These are phyloP conservation scores for Potamilus streckersoni DNA, from an alignment of 1,140 invertebrate species.

Conservation along the genomic window DNA sequence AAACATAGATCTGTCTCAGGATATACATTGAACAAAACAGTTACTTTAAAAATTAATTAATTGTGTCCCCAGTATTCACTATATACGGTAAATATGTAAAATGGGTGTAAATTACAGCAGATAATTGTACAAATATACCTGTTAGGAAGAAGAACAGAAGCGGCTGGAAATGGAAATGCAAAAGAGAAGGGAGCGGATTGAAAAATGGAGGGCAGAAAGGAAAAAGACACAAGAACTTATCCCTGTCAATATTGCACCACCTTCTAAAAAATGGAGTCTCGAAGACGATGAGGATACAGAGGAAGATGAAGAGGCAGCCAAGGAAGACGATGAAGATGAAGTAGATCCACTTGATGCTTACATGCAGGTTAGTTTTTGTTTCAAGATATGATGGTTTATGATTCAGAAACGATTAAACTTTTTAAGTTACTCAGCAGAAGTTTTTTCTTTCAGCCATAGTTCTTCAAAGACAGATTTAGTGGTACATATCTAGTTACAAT, in stretches of 20 bases:
- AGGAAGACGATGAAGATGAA: conserved; percentile 74
- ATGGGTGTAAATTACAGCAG: not conserved
- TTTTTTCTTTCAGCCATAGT: no score
- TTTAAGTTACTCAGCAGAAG: no score
- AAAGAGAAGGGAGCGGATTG: conserved; percentile 92
- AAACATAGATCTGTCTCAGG: no score
- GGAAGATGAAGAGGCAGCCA: conserved; percentile 47
- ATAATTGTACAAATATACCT: conserved; percentile 5
- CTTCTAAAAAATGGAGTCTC: conserved; percentile 85
- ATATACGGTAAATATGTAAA: no score
- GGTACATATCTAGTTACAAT: no score
- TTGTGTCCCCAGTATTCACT: no score
- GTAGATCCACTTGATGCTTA: conserved; percentile 97
- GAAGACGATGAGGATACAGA: conserved; percentile 70
- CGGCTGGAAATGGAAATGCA: conserved; percentile 94
- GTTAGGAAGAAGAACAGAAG: conserved; percentile 77
- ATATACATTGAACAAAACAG: no score
- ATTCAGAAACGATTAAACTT: conserved; percentile 1
- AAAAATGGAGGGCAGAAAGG: conserved; percentile 89
- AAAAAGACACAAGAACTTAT: conserved; percentile 72
- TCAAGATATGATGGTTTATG: conserved; percentile 29
- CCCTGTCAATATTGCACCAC: conserved; percentile 55
- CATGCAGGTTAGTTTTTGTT: conserved; percentile 80
- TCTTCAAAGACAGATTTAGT: no score
- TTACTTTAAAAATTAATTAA: no score